A percentile compares a stretch with the other conserved stretches of the same genome.
Evolutionary conservation across 2,113 vertebrate genomes (phyloP).

Genomic region (Eulemur macaco): DNA sequence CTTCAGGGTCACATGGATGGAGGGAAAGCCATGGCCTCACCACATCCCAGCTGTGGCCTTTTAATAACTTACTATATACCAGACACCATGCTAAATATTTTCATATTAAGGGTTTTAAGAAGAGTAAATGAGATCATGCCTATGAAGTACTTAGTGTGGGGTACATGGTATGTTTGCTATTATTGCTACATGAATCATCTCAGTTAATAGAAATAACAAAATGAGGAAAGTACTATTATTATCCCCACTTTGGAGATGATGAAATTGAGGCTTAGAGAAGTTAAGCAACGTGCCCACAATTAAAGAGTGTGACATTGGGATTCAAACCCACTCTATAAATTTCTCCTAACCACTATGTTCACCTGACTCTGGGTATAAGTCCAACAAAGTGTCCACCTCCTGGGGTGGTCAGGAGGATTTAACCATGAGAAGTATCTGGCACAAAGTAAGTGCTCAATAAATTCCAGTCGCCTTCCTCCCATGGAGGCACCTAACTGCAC

Average conservation of each 20-base stretch:
- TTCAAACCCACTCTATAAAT: background rate
- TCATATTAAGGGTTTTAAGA: background rate
- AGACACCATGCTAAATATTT: background rate
- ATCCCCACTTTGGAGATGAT: background rate
- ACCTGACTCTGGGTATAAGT: background rate
- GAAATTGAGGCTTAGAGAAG: background rate
- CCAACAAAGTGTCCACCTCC: background rate
- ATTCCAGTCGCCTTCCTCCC: background rate
- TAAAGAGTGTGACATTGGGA: background rate
- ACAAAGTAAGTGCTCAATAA: background rate
- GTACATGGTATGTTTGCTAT: background rate
- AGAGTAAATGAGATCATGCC: background rate
- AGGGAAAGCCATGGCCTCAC: background rate
- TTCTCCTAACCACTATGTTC: background rate
- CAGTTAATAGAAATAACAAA: background rate
- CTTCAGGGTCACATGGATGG: background rate
- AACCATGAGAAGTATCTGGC: background rate
- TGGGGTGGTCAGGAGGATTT: background rate
- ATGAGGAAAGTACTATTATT: background rate
- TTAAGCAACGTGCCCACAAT: background rate
- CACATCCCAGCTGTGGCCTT: background rate
- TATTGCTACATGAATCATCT: background rate
- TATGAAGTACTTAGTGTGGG: background rate
- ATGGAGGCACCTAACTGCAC: background rate
- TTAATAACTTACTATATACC: background rate